Conservation (phyloP, 2,113 vertebrate genomes). For the Ranitomeya variabilis region DNA sequence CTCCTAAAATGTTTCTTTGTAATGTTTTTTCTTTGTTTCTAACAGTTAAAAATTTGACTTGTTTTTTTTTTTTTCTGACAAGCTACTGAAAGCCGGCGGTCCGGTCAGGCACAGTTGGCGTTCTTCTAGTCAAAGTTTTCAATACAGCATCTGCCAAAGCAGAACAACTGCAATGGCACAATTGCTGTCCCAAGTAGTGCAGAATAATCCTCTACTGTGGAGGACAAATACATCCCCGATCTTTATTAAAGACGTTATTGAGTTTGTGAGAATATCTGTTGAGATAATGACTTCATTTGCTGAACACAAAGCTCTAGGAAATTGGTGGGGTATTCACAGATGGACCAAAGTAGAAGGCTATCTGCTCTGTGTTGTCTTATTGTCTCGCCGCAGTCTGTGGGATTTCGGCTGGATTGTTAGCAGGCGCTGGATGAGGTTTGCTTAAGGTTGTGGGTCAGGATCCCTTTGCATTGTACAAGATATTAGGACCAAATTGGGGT, state of each 20-base stretch:
- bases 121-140: not conserved
- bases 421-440: slow-evolving; percentile 70
- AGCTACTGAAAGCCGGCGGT: not conserved
- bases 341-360: slow-evolving; percentile 52
- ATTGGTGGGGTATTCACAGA: slow-evolving; percentile 56
- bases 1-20: not conserved
- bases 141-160: slow-evolving; percentile 28
- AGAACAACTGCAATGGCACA: slow-evolving; percentile 27
- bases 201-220: slow-evolving; percentile 32
- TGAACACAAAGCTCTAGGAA: slow-evolving; percentile 48
- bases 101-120: not conserved
- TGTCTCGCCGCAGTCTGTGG: slow-evolving; percentile 47
- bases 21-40: not conserved
- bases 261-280: slow-evolving; percentile 53
- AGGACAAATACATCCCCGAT: slow-evolving; percentile 39
- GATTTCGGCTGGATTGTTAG: slow-evolving; percentile 57
- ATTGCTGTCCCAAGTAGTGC: not conserved
- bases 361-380: slow-evolving; percentile 17
- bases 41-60: not conserved
- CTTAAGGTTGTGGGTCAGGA: slow-evolving; percentile 72
- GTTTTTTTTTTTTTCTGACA: not conserved
- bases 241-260: slow-evolving; percentile 43
- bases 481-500: slow-evolving; percentile 84
- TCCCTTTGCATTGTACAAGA: slow-evolving; percentile 71
- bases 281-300: slow-evolving; percentile 46